Base-by-base conservation (phyloP, 2,888 invertebrate species). In the Rhagophthalmus giganteus region DNA sequence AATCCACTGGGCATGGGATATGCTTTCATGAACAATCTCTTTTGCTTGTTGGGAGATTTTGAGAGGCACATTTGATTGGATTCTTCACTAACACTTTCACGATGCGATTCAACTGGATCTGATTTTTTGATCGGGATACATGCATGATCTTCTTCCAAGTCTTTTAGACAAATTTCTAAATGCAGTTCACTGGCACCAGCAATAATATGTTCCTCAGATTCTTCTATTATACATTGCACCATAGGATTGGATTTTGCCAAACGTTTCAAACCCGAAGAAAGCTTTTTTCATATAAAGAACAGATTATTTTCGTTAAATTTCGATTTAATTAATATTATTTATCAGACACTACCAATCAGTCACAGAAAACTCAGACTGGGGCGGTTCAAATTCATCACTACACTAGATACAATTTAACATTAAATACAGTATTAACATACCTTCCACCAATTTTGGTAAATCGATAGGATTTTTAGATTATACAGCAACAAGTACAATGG, bases 41-140 rank as follows among this genome's bases (percentile, higher is more conserved):
- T 99, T 83, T 99, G 99, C 81, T 99, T 99, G 84, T 99, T 99
- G 70, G 99, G 98, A 2, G 99, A 99, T 81, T 99, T 99, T 59
- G 97, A 95, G 67, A 99, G 83, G 78, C 99, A 99, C 85, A 88
- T 90, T 72, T 91, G 89, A 78, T 88, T 85, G 1, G 97, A 98
- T 77, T 92, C 91, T 69, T 93, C 93, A 35, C 82, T 82, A 16
- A 99, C 98, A 0, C 98, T 98, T 82, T 99, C 99, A 76, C 97
- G 86, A 79, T 97, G 97, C 1, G 96, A 96, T 61, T 99, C 99
- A 61, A 99, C 99, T 2, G 99, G 99, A 74, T 99, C 98, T 42
- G 96, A 94, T 74, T 97, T 97, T 81, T 97, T 99, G 74, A 99
- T 86, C 41, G 97, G 97, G 77, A 99, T 95, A 79, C 97, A 94